Percentiles rank a stretch among this genome's conserved stretches.
phyloP scores from a whole-genome alignment of 2,797 vertebrate species.

The Cercopithecus hamlyni region DNA sequence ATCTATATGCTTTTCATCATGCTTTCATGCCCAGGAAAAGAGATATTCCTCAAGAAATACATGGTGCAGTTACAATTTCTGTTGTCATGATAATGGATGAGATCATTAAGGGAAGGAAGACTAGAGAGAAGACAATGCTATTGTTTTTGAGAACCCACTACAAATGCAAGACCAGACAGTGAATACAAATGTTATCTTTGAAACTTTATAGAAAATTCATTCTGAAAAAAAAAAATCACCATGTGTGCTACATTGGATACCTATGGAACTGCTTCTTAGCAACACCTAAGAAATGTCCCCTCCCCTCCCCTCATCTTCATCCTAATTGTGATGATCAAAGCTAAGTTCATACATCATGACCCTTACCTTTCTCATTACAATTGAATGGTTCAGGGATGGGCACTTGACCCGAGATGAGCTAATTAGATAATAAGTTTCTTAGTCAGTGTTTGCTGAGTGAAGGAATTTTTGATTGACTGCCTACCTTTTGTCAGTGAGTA shows the following conservation, averaged over 20 bases:
- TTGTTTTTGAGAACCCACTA: background rate
- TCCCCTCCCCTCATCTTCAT: background rate
- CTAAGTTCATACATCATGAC: background rate
- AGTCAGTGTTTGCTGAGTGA: background rate
- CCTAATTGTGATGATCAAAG: background rate
- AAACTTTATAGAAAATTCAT: background rate
- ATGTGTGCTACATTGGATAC: background rate
- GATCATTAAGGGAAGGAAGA: background rate
- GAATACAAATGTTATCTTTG: background rate
- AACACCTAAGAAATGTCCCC: background rate
- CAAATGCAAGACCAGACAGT: background rate
- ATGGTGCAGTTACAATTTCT: background rate
- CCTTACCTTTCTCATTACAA: background rate
- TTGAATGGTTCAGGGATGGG: background rate
- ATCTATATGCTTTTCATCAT: background rate
- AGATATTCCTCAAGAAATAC: background rate
- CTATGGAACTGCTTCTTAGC: background rate
- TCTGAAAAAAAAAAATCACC: background rate
- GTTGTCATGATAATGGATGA: background rate
- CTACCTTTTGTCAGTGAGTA: background rate
- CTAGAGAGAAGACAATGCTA: background rate
- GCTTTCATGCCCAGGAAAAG: background rate
- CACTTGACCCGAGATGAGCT: background rate
- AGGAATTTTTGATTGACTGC: background rate
- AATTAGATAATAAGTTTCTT: background rate